A percentile compares a stretch with the other conserved stretches of the same genome.
Conservation (phyloP, 2,113 vertebrate species). For the Thalassarche chlororhynchos region DNA sequence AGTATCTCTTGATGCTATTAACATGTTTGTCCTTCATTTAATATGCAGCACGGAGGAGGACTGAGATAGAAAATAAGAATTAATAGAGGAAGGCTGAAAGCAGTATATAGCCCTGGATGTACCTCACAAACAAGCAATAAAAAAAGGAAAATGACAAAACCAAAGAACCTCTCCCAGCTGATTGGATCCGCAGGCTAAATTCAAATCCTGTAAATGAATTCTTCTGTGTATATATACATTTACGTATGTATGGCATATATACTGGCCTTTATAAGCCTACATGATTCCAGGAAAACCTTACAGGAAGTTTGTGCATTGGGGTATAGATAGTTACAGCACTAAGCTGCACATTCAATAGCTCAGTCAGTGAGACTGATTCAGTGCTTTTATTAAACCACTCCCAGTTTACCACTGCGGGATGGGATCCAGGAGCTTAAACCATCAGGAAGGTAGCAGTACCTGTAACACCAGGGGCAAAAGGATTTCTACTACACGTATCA, state of each 20-base stretch:
- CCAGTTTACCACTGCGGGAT: rapidly evolving
- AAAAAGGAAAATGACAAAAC: not conserved
- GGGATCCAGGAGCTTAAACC: not conserved
- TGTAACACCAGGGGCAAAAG: not conserved
- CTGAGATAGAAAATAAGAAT: not conserved
- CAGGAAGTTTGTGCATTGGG: not conserved
- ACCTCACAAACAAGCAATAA: not conserved
- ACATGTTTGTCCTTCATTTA: not conserved
- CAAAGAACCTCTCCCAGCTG: not conserved
- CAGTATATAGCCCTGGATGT: not conserved
- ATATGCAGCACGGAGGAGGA: not conserved
- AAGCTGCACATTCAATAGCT: not conserved
- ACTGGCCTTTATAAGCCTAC: not conserved
- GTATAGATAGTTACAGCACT: not conserved
- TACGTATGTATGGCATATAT: not conserved
- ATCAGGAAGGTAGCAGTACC: not conserved
- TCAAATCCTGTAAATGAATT: not conserved
- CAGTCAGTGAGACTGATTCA: not conserved
- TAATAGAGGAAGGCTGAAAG: not conserved
- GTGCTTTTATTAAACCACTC: not conserved
- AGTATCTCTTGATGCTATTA: not conserved
- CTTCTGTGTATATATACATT: not conserved
- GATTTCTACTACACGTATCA: not conserved
- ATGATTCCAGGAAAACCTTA: not conserved
- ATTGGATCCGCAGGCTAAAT: not conserved